Conservation (phyloP, 2,113 vertebrate species). For the Cromileptes altivelis region DNA sequence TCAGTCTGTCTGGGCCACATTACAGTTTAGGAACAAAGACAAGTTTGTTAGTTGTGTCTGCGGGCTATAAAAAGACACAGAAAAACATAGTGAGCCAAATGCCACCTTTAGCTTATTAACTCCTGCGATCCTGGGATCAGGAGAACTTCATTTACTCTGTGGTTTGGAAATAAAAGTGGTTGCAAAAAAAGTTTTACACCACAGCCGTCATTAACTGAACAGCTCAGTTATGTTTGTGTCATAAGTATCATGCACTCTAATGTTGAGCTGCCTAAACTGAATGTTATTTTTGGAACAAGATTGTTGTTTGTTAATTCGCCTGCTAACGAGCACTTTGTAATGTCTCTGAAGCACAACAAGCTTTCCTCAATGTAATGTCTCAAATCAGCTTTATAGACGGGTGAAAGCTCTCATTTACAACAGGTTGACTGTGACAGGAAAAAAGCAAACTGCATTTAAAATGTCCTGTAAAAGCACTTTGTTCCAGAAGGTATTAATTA, state of each 20-base stretch:
- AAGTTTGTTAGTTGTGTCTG: conserved; percentile 6
- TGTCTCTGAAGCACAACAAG: background rate
- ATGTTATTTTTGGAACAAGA: background rate
- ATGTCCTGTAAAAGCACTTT: background rate
- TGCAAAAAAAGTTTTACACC: too few relatives aligned
- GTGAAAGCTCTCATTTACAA: background rate
- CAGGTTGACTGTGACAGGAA: background rate
- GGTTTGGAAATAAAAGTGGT: too few relatives aligned
- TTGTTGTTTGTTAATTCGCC: background rate
- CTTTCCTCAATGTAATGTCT: conserved; percentile 14
- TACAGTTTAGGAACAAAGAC: conserved; percentile 22
- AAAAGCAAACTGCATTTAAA: background rate
- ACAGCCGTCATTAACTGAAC: too few relatives aligned
- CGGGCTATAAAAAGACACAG: background rate
- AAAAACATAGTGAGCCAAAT: too few relatives aligned
- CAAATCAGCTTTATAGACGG: background rate
- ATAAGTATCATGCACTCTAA: background rate
- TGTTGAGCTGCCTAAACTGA: background rate
- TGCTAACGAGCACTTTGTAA: background rate
- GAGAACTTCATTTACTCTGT: background rate
- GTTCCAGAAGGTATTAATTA: background rate
- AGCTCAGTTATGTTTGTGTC: background rate
- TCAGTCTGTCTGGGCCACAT: conserved; percentile 6
- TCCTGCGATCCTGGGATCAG: background rate
- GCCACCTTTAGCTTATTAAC: background rate